A percentile compares a stretch with the other conserved stretches of the same genome.
phyloP scores from a whole-genome alignment of 2,797 vertebrate genomes.

The Syndactyla subalaris region DNA sequence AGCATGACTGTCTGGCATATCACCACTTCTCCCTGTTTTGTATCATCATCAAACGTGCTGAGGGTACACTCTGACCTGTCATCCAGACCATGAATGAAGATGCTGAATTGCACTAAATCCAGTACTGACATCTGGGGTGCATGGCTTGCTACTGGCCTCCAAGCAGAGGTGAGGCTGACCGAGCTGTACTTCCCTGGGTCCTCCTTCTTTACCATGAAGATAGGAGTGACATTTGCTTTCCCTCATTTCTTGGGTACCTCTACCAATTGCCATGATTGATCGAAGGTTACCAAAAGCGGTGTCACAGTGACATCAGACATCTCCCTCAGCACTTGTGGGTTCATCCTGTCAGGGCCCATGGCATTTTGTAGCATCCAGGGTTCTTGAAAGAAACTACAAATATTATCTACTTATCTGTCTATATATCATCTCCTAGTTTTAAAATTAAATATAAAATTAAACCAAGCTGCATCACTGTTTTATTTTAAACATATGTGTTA shows the following conservation, averaged over 20 bases:
- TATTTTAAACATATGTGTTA: neutral
- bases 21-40: neutral
- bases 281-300: neutral
- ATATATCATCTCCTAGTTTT: neutral
- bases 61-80: neutral
- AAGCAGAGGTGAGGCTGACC: neutral
- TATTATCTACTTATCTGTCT: neutral
- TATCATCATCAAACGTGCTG: neutral
- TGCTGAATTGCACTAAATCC: neutral
- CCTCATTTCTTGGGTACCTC: neutral
- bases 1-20: neutral
- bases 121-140: neutral
- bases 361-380: neutral
- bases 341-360: neutral
- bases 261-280: fast-evolving
- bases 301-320: neutral
- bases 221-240: neutral
- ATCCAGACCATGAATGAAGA: neutral
- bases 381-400: neutral
- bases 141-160: neutral
- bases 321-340: neutral
- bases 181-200: neutral
- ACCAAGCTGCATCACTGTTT: neutral
- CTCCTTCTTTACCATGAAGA: neutral
- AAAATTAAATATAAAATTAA: neutral